phyloP scores from a whole-genome alignment of 2,797 vertebrate species.

The Malurus splendens region DNA sequence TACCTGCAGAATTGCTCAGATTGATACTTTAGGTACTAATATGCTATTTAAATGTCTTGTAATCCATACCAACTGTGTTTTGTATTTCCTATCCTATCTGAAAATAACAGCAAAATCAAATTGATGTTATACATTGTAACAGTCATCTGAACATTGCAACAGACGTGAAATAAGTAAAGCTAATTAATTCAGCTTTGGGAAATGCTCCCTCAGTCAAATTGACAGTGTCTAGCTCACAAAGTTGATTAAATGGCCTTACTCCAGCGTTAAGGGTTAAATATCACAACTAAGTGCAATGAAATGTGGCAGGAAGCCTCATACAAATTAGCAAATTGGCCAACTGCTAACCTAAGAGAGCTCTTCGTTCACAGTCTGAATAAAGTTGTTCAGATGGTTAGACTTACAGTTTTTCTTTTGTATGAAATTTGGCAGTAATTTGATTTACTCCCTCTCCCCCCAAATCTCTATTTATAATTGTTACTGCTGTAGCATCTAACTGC shows the following conservation, averaged over 20 bases:
- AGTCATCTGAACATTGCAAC: not conserved
- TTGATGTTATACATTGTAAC: not conserved
- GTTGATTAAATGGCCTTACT: not conserved
- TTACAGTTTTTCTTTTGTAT: not conserved
- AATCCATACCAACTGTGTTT: not conserved
- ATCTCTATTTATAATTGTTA: not conserved
- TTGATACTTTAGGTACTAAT: not conserved
- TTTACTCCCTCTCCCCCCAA: not conserved
- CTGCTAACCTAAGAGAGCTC: not conserved
- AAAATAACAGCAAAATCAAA: not conserved
- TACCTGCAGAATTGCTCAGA: not conserved
- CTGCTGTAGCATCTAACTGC: not conserved
- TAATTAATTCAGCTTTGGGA: constrained; percentile 9
- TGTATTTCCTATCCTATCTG: not conserved
- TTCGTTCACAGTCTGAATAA: not conserved
- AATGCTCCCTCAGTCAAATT: not conserved
- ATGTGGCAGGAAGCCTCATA: not conserved
- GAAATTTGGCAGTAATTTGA: not conserved
- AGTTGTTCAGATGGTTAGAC: not conserved
- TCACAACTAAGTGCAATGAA: not conserved
- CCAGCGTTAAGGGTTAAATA: not conserved
- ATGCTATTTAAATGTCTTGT: not conserved
- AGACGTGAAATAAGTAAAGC: not conserved
- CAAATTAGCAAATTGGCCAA: not conserved
- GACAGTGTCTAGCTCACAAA: not conserved